phyloP scores from a whole-genome alignment of 2,113 vertebrate genomes.

The Benitochromis conjunctus region DNA sequence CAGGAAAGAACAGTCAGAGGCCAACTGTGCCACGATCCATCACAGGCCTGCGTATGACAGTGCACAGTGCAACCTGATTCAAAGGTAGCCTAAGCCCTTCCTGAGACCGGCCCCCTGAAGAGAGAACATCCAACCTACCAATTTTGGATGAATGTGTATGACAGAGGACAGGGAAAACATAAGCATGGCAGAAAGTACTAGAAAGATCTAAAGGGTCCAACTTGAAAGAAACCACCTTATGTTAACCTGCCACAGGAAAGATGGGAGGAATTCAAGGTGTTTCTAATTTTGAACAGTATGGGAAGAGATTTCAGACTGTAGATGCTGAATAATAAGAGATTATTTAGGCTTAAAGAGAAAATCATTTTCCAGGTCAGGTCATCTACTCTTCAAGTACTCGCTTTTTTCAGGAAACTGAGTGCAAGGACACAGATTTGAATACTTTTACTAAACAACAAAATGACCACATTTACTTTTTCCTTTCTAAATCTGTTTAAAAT shows the following conservation, averaged over 20 bases:
- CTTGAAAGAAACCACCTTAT: neutral
- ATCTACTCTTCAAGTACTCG: neutral
- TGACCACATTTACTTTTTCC: neutral
- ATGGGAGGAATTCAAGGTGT: neutral
- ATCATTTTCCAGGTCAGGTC: neutral
- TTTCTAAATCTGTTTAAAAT: neutral
- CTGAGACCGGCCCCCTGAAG: neutral
- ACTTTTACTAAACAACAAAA: neutral
- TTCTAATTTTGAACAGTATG: neutral
- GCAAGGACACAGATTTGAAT: neutral
- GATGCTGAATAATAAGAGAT: neutral
- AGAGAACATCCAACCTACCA: neutral
- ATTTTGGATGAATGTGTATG: neutral
- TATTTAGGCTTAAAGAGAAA: neutral
- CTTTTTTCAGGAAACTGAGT: neutral
- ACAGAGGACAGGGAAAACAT: neutral
- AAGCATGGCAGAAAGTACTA: neutral
- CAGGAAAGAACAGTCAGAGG: constrained; percentile 58
- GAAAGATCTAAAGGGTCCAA: neutral
- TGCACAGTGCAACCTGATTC: constrained; percentile 40
- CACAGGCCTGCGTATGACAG: constrained; percentile 48
- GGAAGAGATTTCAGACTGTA: neutral
- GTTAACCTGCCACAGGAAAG: neutral
- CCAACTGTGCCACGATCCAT: constrained; percentile 56
- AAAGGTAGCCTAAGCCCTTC: constrained; percentile 29